Percentiles rank a stretch among this genome's conserved stretches.
These are phyloP conservation scores for Craterocephalus amniculus DNA, from an alignment of 2,797 vertebrate species.

Conservation along the genomic window DNA sequence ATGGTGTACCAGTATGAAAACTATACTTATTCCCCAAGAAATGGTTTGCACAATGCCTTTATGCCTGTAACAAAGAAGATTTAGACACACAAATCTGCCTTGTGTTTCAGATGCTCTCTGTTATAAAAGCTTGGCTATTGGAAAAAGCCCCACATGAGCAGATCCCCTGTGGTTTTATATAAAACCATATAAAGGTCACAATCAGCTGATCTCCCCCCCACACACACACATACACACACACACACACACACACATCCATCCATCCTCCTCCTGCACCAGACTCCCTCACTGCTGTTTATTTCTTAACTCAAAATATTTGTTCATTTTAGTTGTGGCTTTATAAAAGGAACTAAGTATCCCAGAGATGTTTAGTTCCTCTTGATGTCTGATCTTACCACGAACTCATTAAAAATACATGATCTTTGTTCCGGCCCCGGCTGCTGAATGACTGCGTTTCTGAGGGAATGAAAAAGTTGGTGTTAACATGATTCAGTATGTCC, in stretches of 20 bases:
- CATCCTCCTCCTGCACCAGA: constrained; percentile 3
- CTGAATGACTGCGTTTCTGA: constrained; percentile 63
- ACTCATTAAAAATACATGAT: constrained; percentile 80
- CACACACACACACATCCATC: too few relatives aligned
- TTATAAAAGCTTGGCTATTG: constrained; percentile 35
- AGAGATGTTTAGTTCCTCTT: constrained; percentile 67
- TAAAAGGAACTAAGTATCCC: constrained; percentile 71
- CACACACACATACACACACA: too few relatives aligned
- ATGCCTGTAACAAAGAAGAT: constrained; percentile 9
- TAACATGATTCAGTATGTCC: constrained; percentile 62
- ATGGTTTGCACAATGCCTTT: background rate
- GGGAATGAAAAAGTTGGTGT: constrained; percentile 72
- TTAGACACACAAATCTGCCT: constrained; percentile 13
- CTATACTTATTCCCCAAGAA: background rate
- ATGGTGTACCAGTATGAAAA: background rate
- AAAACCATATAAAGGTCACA: constrained; percentile 67
- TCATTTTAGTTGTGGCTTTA: constrained; percentile 75
- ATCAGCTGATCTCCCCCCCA: too few relatives aligned
- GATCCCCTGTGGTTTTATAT: constrained; percentile 40
- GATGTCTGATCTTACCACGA: constrained; percentile 71
- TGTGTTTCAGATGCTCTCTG: constrained; percentile 25
- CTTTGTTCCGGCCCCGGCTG: constrained; percentile 60
- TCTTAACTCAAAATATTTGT: constrained; percentile 67
- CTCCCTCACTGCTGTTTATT: constrained; percentile 52
- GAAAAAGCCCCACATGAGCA: constrained; percentile 36